Base-by-base conservation (phyloP, 2,888 invertebrate species). In the Lottia gigantea region DNA sequence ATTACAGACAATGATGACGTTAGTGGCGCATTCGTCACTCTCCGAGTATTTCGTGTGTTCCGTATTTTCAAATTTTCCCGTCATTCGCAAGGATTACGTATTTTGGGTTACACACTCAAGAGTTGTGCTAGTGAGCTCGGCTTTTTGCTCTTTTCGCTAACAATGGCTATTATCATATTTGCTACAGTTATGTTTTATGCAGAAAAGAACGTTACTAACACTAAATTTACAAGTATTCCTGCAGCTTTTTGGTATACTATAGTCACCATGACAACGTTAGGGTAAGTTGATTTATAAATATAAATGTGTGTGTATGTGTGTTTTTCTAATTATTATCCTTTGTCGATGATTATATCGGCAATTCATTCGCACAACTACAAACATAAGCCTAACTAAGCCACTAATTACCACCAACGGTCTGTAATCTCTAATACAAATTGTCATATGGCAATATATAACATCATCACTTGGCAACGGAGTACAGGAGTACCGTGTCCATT, bases 151-250 rank as follows among this genome's bases (percentile, higher is more conserved):
- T 99, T 99, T 91, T 99, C 98, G 46, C 91, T 99, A 86, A 97
- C 98, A 77, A 98, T 99, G 98, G 99, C 99, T 85, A 99, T 99
- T 90, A 98, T 99, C 86, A 99, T 99, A 87, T 99, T 99, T 90
- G 98, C 99, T 77, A 99, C 99, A 61, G 97, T 99, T 83, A 99
- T 99, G 98, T 99, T 97, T 91, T 99, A 99, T 91, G 98, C 98
- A 67, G 99, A 99, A 92, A 99, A 99, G 91, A 98, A 98, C 89
- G 98, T 97, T 80, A 94, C 94, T 85, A 94, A 94, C 84, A 98
- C 98, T 70, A 95, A 95, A 90, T 99, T 99, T 92, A 98, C 97
- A 77, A 98, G 97, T 89, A 99, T 99, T 91, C 99, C 99, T 73
- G 97, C 98, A 70, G 98, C 99, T 81, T 99, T 99, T 90, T 99